Conservation (phyloP, 2,113 vertebrate species). For the Lepus europaeus region DNA sequence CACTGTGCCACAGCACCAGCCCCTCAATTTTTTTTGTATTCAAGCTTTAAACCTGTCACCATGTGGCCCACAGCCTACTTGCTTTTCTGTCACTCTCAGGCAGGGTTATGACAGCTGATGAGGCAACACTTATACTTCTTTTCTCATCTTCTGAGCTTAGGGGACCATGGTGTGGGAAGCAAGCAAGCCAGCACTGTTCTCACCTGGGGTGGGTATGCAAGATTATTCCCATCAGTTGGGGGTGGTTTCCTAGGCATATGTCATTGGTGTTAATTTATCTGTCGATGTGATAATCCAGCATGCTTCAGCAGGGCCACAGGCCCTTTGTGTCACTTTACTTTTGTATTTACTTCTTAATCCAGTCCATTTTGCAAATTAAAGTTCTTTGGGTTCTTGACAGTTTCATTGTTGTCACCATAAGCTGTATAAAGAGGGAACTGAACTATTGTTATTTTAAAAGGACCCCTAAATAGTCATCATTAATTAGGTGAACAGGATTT, state of each 20-base stretch:
- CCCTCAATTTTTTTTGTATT: neutral
- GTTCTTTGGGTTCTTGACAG: neutral
- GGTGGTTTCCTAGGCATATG: conserved; percentile 66
- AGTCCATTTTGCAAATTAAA: neutral
- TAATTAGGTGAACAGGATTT: neutral
- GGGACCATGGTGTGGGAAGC: conserved; percentile 27
- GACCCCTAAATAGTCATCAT: neutral
- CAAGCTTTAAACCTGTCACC: neutral
- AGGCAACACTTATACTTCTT: no score
- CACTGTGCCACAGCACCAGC: no score
- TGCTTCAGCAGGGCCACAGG: neutral
- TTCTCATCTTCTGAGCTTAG: neutral
- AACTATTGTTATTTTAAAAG: conserved; percentile 9
- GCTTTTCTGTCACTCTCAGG: neutral
- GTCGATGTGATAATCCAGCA: conserved; percentile 18
- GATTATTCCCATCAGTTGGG: neutral
- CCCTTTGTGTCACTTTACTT: neutral
- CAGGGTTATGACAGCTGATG: neutral
- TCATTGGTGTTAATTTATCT: conserved; percentile 2
- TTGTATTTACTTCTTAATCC: neutral
- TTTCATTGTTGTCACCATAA: neutral
- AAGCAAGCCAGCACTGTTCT: conserved; percentile 55
- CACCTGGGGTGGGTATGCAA: neutral
- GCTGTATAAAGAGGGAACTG: neutral
- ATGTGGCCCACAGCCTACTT: neutral